Evolutionary conservation across 1,140 invertebrate genomes (phyloP).

Genomic region (Macrobrachium nipponense): DNA sequence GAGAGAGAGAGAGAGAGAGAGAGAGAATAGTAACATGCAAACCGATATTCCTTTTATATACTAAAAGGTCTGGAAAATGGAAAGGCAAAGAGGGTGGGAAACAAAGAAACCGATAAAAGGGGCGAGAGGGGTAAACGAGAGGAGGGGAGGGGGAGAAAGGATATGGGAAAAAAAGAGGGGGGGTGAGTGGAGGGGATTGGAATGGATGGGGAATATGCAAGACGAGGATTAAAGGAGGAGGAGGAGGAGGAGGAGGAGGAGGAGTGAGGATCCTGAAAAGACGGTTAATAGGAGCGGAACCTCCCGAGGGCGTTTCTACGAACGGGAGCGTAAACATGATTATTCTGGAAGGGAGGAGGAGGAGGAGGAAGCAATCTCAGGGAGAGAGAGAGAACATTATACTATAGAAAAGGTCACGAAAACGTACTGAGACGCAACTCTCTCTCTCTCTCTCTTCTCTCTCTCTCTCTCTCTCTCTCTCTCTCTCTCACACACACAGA

Average conservation of each 20-base stretch:
- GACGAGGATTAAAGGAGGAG: not conserved
- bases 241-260: not conserved
- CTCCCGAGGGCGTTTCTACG: too few species aligned
- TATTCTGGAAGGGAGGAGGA: not conserved
- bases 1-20: not conserved
- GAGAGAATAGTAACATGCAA: slow-evolving; percentile 3
- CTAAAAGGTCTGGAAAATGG: not conserved
- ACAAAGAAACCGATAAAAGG: not conserved
- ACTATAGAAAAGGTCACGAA: too few species aligned
- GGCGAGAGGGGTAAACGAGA: not conserved
- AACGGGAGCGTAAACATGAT: too few species aligned
- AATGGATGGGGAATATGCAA: not conserved
- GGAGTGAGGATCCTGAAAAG: not conserved
- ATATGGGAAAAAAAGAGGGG: not conserved
- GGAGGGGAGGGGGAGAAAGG: not conserved
- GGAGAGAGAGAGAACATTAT: not conserved
- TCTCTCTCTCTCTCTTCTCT: too few species aligned
- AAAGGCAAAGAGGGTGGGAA: not conserved
- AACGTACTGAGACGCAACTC: too few species aligned
- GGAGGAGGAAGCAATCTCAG: slow-evolving; percentile 10
- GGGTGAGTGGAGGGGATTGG: not conserved
- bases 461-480: too few species aligned
- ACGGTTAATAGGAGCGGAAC: too few species aligned
- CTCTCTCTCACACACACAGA: too few species aligned
- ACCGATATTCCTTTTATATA: not conserved